These are phyloP conservation scores for Frankliniella fusca DNA, from an alignment of 2,888 invertebrate genomes.

Conservation along the genomic window DNA sequence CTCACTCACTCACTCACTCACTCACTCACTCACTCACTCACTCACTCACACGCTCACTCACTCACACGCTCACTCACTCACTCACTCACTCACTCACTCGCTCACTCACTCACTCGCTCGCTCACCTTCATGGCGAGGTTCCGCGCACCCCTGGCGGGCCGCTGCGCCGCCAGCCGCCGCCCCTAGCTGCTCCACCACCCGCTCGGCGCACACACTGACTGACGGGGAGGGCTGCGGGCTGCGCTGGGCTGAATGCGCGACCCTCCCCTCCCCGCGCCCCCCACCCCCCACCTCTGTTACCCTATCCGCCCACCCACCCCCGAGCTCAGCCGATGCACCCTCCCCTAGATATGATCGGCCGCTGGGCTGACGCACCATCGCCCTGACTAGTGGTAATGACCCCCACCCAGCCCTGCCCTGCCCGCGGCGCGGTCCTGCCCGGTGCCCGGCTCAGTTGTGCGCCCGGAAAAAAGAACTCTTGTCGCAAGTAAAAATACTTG, in stretches of 20 bases:
- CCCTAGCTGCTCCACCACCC: neutral
- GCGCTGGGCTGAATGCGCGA: neutral
- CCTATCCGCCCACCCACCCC: no score
- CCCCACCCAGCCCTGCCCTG: no score
- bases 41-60: no score
- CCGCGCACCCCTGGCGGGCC: neutral
- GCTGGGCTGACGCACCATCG: no score
- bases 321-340: no score
- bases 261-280: neutral
- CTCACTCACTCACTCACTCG: no score
- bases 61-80: neutral
- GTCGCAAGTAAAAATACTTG: no score
- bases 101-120: neutral
- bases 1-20: neutral
- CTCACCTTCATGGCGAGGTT: neutral
- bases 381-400: no score
- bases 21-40: neutral
- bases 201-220: neutral
- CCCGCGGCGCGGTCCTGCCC: no score
- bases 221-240: neutral
- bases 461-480: no score
- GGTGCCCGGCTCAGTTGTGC: no score
- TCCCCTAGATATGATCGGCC: no score
- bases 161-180: neutral
- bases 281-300: neutral